phyloP scores from a whole-genome alignment of 2,113 vertebrate genomes.

The Tringa solitaria region DNA sequence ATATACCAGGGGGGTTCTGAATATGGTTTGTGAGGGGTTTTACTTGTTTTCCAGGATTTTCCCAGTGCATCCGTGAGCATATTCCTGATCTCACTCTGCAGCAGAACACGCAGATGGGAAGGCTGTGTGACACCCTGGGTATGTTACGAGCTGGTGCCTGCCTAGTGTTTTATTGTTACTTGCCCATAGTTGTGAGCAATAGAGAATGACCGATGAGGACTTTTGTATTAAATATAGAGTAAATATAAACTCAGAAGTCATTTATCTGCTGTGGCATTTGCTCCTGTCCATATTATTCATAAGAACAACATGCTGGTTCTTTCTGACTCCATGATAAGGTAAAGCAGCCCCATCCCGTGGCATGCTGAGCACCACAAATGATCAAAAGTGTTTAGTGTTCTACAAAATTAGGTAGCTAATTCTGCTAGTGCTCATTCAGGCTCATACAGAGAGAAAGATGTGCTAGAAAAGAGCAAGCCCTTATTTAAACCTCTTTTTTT shows the following conservation, averaged over 20 bases:
- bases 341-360: not conserved
- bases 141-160: conserved; percentile 10
- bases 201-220: not conserved
- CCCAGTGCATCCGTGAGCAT: conserved; percentile 64
- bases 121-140: conserved; percentile 87
- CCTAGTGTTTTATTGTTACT: not conserved
- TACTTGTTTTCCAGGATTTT: conserved; percentile 77
- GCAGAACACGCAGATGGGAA: conserved; percentile 86
- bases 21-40: not conserved
- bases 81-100: conserved; percentile 73
- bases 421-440: not conserved
- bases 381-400: not conserved
- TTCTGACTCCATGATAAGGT: not conserved
- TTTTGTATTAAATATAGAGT: not conserved
- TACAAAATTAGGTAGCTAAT: not conserved
- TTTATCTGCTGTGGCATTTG: not conserved
- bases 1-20: not conserved
- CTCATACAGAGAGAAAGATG: not conserved
- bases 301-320: not conserved
- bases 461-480: not conserved
- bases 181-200: not conserved
- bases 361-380: not conserved
- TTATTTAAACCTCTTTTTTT: conserved; percentile 20
- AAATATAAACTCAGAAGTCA: not conserved
- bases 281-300: not conserved